Conservation (phyloP, 2,888 invertebrate genomes). For the Stratiomys singularior region DNA sequence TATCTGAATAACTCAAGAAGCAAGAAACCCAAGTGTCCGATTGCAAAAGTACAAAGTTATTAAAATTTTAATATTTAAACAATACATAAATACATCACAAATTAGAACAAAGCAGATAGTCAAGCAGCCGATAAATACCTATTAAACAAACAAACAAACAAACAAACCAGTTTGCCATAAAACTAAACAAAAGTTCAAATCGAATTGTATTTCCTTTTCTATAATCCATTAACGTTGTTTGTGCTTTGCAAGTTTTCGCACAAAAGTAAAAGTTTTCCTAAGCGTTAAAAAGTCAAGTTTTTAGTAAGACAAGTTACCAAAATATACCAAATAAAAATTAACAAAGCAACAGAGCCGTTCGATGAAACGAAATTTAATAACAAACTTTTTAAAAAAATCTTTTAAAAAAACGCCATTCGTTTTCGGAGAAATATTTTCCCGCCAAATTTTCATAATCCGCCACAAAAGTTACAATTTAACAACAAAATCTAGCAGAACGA, state of each 20-base stretch:
- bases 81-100: slow-evolving; percentile 25
- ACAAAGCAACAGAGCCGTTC: slow-evolving; percentile 40
- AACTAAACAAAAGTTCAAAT: slow-evolving; percentile 56
- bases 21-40: slow-evolving; percentile 56
- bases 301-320: slow-evolving; percentile 28
- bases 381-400: slow-evolving; percentile 49
- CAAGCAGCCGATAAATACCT: slow-evolving; percentile 46
- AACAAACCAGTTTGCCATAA: slow-evolving; percentile 49
- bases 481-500: not conserved
- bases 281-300: slow-evolving; percentile 10
- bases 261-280: slow-evolving; percentile 13
- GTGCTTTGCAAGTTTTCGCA: slow-evolving; percentile 29
- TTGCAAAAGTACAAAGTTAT: slow-evolving; percentile 57
- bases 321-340: slow-evolving; percentile 23
- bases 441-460: slow-evolving; percentile 5
- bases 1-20: slow-evolving; percentile 54
- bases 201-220: slow-evolving; percentile 52
- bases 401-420: slow-evolving; percentile 35
- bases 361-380: slow-evolving; percentile 44
- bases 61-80: slow-evolving; percentile 49
- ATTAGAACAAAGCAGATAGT: slow-evolving; percentile 31
- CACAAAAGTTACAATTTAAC: not conserved
- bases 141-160: slow-evolving; percentile 40
- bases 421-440: slow-evolving; percentile 23
- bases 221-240: not conserved